These are phyloP conservation scores for Nothocercus nigrocapillus DNA, from an alignment of 2,113 vertebrate species.

Conservation along the genomic window DNA sequence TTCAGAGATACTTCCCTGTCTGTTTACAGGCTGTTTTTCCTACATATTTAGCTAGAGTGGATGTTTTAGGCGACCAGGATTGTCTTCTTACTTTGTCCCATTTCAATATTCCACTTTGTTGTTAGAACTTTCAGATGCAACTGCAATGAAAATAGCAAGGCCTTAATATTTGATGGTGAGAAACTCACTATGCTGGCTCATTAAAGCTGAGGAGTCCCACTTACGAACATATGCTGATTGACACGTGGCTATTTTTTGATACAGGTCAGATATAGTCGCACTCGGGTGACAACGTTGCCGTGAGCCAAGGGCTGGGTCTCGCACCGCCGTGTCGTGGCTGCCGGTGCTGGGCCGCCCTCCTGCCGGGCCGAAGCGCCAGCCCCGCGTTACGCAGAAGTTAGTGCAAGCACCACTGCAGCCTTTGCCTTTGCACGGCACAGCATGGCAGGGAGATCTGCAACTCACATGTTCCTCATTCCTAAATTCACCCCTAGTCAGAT, in stretches of 20 bases:
- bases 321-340: too few relatives aligned
- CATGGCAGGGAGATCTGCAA: rapidly evolving
- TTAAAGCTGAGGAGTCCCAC: neutral
- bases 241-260: neutral
- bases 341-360: neutral
- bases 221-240: neutral
- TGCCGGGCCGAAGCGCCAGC: too few relatives aligned
- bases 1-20: neutral
- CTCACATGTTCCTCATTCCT: neutral
- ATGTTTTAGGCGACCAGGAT: neutral
- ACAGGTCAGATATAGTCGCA: neutral
- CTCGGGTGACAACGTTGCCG: neutral
- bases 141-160: neutral
- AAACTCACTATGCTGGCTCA: neutral
- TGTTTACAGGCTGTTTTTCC: neutral
- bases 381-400: too few relatives aligned
- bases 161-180: neutral
- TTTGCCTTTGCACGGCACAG: too few relatives aligned
- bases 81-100: neutral
- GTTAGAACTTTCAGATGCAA: neutral
- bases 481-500: neutral
- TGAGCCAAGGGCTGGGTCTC: neutral
- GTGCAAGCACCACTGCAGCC: too few relatives aligned
- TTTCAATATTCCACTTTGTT: neutral
- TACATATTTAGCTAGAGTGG: neutral